Evolutionary conservation across 2,113 vertebrate species (phyloP).

Genomic region (Canis aureus): DNA sequence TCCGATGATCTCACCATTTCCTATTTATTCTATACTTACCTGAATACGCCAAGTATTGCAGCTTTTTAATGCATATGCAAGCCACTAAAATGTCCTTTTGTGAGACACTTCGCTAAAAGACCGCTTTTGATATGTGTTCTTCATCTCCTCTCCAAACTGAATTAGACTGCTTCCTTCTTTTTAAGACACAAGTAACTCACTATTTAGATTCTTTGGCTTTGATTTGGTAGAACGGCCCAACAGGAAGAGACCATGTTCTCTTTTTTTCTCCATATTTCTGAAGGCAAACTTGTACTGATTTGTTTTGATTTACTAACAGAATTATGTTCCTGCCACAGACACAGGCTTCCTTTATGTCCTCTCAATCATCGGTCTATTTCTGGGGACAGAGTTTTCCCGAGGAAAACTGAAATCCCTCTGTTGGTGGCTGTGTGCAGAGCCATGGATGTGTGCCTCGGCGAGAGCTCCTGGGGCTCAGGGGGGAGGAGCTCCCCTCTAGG

Average conservation of each 20-base stretch:
- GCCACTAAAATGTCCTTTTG: constrained; percentile 87
- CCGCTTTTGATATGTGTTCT: constrained; percentile 86
- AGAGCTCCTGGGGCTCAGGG: neutral
- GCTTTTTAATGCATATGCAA: constrained; percentile 88
- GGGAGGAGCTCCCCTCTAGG: constrained; percentile 48
- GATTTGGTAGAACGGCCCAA: constrained; percentile 86
- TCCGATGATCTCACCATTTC: constrained; percentile 89
- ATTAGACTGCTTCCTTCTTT: constrained; percentile 88
- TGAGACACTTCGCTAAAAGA: constrained; percentile 85
- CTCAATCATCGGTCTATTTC: constrained; percentile 79
- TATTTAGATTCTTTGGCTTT: constrained; percentile 88
- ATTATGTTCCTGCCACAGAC: constrained; percentile 84
- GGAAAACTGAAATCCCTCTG: constrained; percentile 85
- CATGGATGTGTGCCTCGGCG: constrained; percentile 70
- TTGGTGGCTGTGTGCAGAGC: constrained; percentile 76
- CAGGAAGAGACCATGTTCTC: constrained; percentile 87
- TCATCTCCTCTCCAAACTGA: constrained; percentile 87
- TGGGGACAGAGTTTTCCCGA: constrained; percentile 80
- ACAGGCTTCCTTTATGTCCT: constrained; percentile 83
- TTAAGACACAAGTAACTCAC: constrained; percentile 86
- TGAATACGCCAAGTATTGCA: constrained; percentile 87
- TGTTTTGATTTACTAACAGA: constrained; percentile 87
- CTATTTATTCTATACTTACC: constrained; percentile 90
- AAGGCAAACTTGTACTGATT: constrained; percentile 88
- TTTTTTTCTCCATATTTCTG: constrained; percentile 87